phyloP scores from a whole-genome alignment of 1,140 invertebrate species.

The Drosophila persimilis region DNA sequence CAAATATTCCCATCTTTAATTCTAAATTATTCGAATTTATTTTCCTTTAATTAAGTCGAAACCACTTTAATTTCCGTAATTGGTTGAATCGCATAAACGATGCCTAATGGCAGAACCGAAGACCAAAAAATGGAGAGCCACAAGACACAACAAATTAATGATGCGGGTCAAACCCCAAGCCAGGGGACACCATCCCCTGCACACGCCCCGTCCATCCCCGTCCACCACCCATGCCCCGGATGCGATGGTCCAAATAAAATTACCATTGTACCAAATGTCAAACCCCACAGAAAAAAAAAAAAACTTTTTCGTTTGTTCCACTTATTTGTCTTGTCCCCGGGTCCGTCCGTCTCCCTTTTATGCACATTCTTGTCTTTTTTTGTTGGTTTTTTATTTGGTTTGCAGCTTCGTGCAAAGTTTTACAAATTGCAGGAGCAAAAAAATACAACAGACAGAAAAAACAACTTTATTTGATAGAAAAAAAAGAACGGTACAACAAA shows the following conservation, averaged over 20 bases:
- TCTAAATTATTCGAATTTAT: not conserved
- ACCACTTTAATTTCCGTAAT: constrained; percentile 38
- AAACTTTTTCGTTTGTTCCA: constrained; percentile 58
- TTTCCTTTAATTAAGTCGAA: constrained; percentile 32
- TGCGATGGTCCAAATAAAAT: constrained; percentile 59
- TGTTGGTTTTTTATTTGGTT: not conserved
- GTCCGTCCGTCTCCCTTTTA: constrained; percentile 23
- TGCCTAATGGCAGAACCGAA: constrained; percentile 48
- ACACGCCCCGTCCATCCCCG: not conserved
- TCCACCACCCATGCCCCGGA: constrained; percentile 5
- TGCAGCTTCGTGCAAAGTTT: constrained; percentile 40
- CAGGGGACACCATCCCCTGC: constrained; percentile 12
- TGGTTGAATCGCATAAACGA: constrained; percentile 51
- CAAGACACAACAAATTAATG: constrained; percentile 64
- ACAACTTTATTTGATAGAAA: constrained; percentile 37
- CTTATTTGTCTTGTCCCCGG: constrained; percentile 31
- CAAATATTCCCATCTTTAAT: constrained; percentile 8
- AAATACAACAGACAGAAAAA: constrained; percentile 23
- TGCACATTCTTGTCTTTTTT: constrained; percentile 20
- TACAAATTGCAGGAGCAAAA: constrained; percentile 35
- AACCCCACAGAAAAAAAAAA: constrained; percentile 45
- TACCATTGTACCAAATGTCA: constrained; percentile 73
- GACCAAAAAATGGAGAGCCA: constrained; percentile 15
- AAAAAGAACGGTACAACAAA: constrained; percentile 21
- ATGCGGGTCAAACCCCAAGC: constrained; percentile 55